Evolutionary conservation across 2,888 invertebrate genomes (phyloP), one percentile per base, ranked within the genome.

Genomic region (Acanthopleura granulata): DNA sequence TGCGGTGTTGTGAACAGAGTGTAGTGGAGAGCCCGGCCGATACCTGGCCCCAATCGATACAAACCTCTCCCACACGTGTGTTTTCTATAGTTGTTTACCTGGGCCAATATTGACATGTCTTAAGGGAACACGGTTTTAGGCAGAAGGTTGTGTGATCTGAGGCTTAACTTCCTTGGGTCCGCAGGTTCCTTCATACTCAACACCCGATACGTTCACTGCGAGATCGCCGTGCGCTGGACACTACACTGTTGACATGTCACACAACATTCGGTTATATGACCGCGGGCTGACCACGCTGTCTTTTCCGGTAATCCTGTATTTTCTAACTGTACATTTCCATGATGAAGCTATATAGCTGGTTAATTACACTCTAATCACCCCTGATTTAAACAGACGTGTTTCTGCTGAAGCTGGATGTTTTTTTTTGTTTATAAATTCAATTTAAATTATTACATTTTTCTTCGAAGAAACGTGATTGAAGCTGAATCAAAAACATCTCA

Each of bases 131-230:
- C 66, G 66, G 25, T 66, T 66, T 66, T 12, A 18, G 6, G 22
- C 66, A 27, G 22, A 22, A 6, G 22, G 6, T 6, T 66, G 66
- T 66, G 29, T 66, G 29, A 66, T 22, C 66, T 66, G 25, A 12
- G 29, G 66, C 66, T 66, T 22, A 66, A 66, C 66, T 66, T 66
- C 66, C 66, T 66, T 25, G 29, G 66, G 66, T 66, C 14, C 29
- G 14, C 66, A 27, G 29, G 66, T 66, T 66, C 25, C 66, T 66
- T 66, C 66, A 66, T 66, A 66, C 57, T 57, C 57, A 9, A 57
- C 25, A 66, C 22, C 22, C 66, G 6, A 27, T 66, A 27, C 22
- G 25, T 27, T 66, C 29, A 3, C 22, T 27, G 16, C 16, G 16
- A 22, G 29, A 22, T 27, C 29, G 22, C 29, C 40, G 40, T 40